Evolutionary conservation across 2,113 vertebrate genomes (phyloP).

Genomic region (Plecturocebus donacophilus): DNA sequence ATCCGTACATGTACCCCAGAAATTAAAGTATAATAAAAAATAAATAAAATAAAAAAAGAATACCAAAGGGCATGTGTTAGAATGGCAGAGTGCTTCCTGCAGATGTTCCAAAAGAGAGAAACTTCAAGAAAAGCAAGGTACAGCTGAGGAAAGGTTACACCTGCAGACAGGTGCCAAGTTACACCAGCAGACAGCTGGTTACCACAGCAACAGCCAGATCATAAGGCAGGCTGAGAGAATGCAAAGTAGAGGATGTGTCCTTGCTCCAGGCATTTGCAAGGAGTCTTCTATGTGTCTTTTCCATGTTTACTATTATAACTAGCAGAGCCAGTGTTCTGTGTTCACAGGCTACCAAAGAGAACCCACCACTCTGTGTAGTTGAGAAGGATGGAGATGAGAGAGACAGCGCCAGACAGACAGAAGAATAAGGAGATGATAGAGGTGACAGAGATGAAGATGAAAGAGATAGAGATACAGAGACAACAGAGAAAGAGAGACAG

Average conservation of each 20-base stretch:
- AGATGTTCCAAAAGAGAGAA: not conserved
- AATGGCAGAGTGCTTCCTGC: not conserved
- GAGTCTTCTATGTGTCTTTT: not conserved
- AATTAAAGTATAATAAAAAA: no score
- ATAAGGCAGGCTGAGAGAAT: not conserved
- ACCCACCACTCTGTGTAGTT: not conserved
- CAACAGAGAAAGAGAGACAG: no score
- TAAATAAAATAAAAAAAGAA: no score
- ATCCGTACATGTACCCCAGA: no score
- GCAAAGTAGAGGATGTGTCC: accelerated
- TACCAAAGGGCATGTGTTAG: not conserved
- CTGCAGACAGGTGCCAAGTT: not conserved
- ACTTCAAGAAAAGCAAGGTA: not conserved
- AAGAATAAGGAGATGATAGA: accelerated
- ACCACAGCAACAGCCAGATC: not conserved
- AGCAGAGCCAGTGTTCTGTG: not conserved
- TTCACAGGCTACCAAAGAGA: not conserved
- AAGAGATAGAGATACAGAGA: not conserved
- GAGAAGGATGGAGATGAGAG: not conserved
- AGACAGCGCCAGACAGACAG: not conserved
- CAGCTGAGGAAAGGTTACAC: not conserved
- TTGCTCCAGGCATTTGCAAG: not conserved
- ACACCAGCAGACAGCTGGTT: not conserved
- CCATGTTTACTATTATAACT: not conserved
- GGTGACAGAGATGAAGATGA: not conserved